phyloP scores from a whole-genome alignment of 2,113 vertebrate species.

The Rhipidura dahli region DNA sequence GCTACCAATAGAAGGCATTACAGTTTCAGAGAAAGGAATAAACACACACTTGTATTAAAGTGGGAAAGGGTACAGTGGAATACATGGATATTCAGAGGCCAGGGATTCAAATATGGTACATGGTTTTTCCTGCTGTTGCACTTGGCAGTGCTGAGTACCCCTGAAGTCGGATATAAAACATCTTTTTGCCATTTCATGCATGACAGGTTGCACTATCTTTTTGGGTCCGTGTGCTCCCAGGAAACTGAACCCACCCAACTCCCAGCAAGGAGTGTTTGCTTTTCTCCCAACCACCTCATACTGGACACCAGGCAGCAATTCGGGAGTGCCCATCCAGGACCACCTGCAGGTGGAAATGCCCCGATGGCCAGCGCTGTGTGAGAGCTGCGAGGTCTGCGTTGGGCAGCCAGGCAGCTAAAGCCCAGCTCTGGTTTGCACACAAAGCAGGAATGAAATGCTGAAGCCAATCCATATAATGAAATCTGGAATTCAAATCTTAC shows the following conservation, averaged over 20 bases:
- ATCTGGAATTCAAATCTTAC: background rate
- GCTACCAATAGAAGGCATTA: background rate
- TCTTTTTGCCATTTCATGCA: background rate
- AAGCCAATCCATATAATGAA: background rate
- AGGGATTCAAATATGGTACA: rapidly evolving
- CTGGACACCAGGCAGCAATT: background rate
- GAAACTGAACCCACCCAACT: background rate
- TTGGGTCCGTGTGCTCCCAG: rapidly evolving
- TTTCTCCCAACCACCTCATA: rapidly evolving
- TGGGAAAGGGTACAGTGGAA: background rate
- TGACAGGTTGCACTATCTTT: background rate
- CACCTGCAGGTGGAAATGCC: rapidly evolving
- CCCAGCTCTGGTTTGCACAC: background rate
- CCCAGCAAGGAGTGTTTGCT: background rate
- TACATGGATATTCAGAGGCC: background rate
- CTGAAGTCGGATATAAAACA: background rate
- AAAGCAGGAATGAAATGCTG: background rate
- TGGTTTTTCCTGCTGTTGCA: background rate
- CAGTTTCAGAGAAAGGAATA: background rate
- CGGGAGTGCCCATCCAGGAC: background rate
- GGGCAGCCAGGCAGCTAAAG: background rate
- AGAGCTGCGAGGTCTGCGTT: rapidly evolving
- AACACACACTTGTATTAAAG: background rate
- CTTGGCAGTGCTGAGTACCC: background rate
- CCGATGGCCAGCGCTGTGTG: rapidly evolving